phyloP scores from a whole-genome alignment of 2,113 vertebrate species.

The Parotia lawesii region DNA sequence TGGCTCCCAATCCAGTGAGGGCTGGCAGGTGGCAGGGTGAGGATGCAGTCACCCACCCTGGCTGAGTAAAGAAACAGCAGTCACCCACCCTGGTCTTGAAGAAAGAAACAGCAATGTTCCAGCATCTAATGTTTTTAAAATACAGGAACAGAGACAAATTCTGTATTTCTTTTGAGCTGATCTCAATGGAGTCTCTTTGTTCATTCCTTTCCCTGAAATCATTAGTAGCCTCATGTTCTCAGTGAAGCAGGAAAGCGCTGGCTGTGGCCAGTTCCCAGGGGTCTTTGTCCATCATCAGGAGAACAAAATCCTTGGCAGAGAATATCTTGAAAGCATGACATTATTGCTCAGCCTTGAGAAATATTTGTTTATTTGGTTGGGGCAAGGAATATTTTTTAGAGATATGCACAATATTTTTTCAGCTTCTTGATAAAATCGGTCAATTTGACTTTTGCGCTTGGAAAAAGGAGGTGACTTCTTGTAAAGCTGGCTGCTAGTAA shows the following conservation, averaged over 20 bases:
- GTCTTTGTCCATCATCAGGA: not conserved
- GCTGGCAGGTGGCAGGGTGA: not conserved
- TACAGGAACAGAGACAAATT: not conserved
- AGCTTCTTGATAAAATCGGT: not conserved
- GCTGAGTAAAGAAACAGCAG: not conserved
- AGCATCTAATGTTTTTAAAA: not conserved
- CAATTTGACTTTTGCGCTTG: not conserved
- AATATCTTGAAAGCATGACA: not conserved
- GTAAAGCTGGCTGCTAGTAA: not conserved
- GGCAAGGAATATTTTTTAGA: not conserved
- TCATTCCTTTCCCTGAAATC: not conserved
- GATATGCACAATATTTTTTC: not conserved
- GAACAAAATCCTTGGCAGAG: slow-evolving; percentile 1
- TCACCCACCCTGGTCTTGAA: not conserved
- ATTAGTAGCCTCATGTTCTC: not conserved
- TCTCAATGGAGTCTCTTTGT: not conserved
- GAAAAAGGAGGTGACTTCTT: not conserved
- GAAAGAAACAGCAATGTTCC: not conserved
- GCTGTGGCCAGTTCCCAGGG: not conserved
- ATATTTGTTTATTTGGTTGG: not conserved
- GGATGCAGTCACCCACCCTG: not conserved
- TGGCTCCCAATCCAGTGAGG: not conserved
- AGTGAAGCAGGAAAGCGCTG: not conserved
- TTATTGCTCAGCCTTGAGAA: not conserved
- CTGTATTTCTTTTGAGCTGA: not conserved